phyloP scores from a whole-genome alignment of 2,113 vertebrate genomes.

The Alectura lathami region DNA sequence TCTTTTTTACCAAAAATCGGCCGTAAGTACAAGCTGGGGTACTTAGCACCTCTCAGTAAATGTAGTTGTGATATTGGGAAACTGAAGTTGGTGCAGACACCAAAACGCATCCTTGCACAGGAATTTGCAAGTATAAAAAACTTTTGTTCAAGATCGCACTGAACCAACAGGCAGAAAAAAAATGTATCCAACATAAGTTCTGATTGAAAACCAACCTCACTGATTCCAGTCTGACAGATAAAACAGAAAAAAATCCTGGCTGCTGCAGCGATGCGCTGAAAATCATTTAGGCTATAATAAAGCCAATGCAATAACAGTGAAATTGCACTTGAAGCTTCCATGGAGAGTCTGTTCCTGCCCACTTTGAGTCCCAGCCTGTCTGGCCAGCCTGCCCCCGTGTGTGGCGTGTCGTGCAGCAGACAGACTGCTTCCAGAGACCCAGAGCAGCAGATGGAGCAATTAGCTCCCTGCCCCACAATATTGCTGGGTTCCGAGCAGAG shows the following conservation, averaged over 20 bases:
- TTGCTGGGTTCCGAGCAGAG: not conserved
- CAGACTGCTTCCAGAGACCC: not conserved
- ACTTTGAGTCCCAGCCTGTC: not conserved
- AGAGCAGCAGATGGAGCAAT: conserved; percentile 49
- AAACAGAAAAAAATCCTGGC: not conserved
- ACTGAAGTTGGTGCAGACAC: not conserved
- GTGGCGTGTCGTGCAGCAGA: fast-evolving
- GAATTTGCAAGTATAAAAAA: fast-evolving
- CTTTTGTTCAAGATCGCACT: not conserved
- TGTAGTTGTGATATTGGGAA: not conserved
- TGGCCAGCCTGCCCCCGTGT: fast-evolving
- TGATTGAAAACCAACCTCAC: not conserved
- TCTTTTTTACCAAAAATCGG: not conserved
- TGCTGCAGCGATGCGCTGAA: fast-evolving
- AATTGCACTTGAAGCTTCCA: not conserved
- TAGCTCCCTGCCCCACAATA: conserved; percentile 19
- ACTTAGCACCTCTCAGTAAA: not conserved
- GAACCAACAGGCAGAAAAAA: not conserved
- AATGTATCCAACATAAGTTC: fast-evolving
- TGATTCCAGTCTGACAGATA: not conserved
- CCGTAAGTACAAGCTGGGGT: not conserved
- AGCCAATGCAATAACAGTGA: not conserved
- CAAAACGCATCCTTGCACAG: not conserved
- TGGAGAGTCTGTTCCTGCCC: fast-evolving
- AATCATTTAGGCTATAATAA: not conserved